These are phyloP conservation scores for Pemphigus obesinymphae DNA, from an alignment of 1,140 invertebrate species.

Conservation along the genomic window DNA sequence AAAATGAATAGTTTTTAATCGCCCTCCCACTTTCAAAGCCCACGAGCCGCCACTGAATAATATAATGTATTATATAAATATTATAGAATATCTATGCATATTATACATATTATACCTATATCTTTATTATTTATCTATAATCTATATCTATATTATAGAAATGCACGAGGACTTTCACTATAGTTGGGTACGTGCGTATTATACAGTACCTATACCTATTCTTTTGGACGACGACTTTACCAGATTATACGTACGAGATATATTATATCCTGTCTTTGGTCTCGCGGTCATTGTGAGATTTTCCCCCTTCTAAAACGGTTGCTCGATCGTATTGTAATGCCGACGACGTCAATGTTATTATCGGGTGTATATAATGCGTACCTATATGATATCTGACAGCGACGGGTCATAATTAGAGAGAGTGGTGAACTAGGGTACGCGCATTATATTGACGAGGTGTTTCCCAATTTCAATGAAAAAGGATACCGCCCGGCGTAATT, in stretches of 20 bases:
- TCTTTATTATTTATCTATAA: too few relatives aligned
- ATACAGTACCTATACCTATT: neutral
- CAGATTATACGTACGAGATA: neutral
- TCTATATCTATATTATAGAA: too few relatives aligned
- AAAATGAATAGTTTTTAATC: too few relatives aligned
- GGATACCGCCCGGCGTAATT: slow-evolving; percentile 21
- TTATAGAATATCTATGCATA: too few relatives aligned
- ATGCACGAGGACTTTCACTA: neutral
- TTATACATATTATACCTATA: too few relatives aligned
- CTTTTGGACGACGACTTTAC: neutral
- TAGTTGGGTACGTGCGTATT: neutral
- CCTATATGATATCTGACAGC: neutral
- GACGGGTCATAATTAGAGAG: neutral
- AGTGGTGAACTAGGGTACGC: neutral
- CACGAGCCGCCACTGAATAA: too few relatives aligned
- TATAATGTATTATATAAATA: too few relatives aligned
- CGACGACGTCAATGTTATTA: slow-evolving; percentile 9
- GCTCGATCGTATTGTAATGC: neutral
- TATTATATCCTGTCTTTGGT: neutral
- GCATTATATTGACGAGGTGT: slow-evolving; percentile 7
- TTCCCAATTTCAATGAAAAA: slow-evolving; percentile 32
- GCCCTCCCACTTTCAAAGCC: too few relatives aligned
- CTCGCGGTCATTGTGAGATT: neutral
- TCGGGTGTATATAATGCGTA: neutral
- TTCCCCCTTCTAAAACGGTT: neutral